A percentile compares a stretch with the other conserved stretches of the same genome.
These are phyloP conservation scores for Saguinus imperator DNA, from an alignment of 2,113 vertebrate species.

Conservation along the genomic window DNA sequence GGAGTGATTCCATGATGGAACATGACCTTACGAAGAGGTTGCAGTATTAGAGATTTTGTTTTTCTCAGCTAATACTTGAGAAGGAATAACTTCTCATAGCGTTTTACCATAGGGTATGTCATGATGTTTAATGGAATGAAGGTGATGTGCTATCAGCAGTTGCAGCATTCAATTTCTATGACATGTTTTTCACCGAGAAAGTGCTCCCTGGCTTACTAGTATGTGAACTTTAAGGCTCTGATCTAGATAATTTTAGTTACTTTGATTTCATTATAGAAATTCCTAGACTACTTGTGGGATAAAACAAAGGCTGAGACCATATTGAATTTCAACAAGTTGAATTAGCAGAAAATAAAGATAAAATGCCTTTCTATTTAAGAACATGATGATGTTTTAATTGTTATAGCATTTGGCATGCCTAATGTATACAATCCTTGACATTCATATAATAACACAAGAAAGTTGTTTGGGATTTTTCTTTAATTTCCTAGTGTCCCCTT, in stretches of 20 bases:
- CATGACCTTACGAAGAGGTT: neutral
- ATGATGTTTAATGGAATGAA: neutral
- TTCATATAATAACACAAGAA: conserved; percentile 83
- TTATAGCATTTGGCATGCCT: conserved; percentile 78
- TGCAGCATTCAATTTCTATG: neutral
- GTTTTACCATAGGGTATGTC: neutral
- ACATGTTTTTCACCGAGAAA: neutral
- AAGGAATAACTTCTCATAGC: neutral
- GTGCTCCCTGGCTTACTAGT: neutral
- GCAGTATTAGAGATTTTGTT: neutral
- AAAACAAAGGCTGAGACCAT: conserved; percentile 59
- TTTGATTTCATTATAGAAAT: conserved; percentile 67
- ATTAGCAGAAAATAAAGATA: conserved; percentile 76
- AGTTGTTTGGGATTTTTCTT: conserved; percentile 79
- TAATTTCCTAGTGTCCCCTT: conserved; percentile 68
- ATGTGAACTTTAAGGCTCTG: conserved; percentile 9
- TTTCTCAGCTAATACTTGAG: neutral
- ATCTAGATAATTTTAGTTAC: conserved; percentile 48
- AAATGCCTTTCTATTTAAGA: conserved; percentile 80
- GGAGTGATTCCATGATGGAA: neutral
- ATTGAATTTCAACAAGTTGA: conserved; percentile 64
- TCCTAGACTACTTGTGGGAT: conserved; percentile 58
- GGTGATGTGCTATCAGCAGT: neutral
- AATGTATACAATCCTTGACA: conserved; percentile 81
- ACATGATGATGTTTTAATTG: conserved; percentile 80